A percentile compares a stretch with the other conserved stretches of the same genome.
Evolutionary conservation across 2,888 invertebrate genomes (phyloP).

Genomic region (Pristionchus japonicus): DNA sequence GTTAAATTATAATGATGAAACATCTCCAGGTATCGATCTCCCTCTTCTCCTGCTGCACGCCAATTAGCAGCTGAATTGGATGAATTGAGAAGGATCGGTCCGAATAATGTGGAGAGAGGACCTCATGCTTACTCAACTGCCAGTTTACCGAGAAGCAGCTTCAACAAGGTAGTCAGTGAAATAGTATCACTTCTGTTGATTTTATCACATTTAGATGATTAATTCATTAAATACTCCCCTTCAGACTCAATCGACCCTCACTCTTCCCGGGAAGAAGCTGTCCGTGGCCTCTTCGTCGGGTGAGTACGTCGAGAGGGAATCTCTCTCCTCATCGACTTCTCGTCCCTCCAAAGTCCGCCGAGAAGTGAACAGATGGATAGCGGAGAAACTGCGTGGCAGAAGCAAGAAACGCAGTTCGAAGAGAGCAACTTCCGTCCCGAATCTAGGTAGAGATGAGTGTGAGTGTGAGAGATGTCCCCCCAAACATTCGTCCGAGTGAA

Average conservation of each 20-base stretch:
- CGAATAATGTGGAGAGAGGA: conserved; percentile 47
- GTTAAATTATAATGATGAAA: too few species aligned
- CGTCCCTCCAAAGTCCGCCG: conserved; percentile 49
- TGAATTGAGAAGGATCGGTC: conserved; percentile 67
- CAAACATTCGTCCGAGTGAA: too few species aligned
- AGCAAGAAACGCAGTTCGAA: conserved; percentile 73
- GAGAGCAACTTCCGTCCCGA: conserved; percentile 90
- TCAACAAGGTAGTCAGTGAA: conserved; percentile 50
- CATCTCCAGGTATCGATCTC: conserved; percentile 61
- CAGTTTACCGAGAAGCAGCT: conserved; percentile 68
- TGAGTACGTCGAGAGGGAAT: conserved; percentile 50
- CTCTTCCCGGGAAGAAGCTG: conserved; percentile 65
- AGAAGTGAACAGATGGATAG: conserved; percentile 66
- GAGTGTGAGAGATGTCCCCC: background rate
- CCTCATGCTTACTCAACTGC: conserved; percentile 58
- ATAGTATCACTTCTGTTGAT: background rate
- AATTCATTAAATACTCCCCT: conserved; percentile 41
- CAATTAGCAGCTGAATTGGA: conserved; percentile 74
- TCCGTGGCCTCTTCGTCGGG: conserved; percentile 61
- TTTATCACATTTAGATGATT: background rate
- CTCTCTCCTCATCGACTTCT: conserved; percentile 36
- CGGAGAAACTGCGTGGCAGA: conserved; percentile 55
- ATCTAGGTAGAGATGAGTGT: conserved; percentile 83
- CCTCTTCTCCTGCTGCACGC: conserved; percentile 72
- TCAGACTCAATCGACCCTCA: conserved; percentile 66